These are phyloP conservation scores for Ictalurus punctatus DNA, from an alignment of 2,113 vertebrate species.

Conservation along the genomic window DNA sequence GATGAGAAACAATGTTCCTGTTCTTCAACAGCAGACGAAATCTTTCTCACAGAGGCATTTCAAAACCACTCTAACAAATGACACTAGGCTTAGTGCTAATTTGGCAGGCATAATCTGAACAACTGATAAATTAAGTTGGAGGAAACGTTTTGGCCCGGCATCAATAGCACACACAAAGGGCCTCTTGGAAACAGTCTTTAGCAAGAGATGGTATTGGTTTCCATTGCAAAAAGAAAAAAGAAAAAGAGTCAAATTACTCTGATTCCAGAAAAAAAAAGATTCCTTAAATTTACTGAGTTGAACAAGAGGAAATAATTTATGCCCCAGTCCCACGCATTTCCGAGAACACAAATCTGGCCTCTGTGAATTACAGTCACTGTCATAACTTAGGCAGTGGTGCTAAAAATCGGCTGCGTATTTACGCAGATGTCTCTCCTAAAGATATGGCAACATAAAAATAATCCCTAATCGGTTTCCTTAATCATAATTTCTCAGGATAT, in stretches of 20 bases:
- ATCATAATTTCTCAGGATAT: conserved; percentile 53
- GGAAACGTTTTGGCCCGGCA: conserved; percentile 38
- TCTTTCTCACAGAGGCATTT: conserved; percentile 28
- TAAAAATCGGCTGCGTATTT: conserved; percentile 50
- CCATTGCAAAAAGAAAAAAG: conserved; percentile 8
- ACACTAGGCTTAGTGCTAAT: conserved; percentile 49
- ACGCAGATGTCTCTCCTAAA: conserved; percentile 50
- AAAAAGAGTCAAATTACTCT: conserved; percentile 29
- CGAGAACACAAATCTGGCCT: conserved; percentile 39
- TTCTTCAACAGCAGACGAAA: conserved; percentile 29
- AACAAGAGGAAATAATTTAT: conserved; percentile 54
- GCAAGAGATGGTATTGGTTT: conserved; percentile 39
- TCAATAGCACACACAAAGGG: conserved; percentile 38
- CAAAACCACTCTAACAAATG: conserved; percentile 42
- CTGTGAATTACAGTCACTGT: conserved; percentile 44
- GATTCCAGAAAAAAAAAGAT: conserved; percentile 14
- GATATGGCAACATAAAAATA: conserved; percentile 51
- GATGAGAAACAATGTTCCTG: conserved; percentile 38
- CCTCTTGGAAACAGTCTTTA: conserved; percentile 34
- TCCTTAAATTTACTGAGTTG: conserved; percentile 51
- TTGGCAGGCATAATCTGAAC: conserved; percentile 49
- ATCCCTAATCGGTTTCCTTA: conserved; percentile 52
- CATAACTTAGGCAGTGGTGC: conserved; percentile 48
- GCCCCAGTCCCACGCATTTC: conserved; percentile 40
- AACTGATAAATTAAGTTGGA: conserved; percentile 48